A percentile compares a stretch with the other conserved stretches of the same genome.
These are phyloP conservation scores for Drosophila mulleri DNA, from an alignment of 2,888 invertebrate genomes.

Conservation along the genomic window DNA sequence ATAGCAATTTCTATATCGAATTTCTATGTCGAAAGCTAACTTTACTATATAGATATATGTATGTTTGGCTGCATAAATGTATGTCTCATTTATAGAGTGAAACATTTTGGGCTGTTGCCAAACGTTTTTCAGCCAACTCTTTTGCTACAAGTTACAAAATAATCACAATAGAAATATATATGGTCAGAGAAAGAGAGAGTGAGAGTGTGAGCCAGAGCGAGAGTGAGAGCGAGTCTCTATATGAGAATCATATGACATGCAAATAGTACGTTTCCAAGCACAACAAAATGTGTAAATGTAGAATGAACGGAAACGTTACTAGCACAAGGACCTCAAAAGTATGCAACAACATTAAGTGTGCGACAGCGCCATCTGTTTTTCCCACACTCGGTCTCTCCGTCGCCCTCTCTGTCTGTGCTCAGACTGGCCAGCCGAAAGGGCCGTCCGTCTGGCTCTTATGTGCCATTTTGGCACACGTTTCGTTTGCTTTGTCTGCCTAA, in stretches of 20 bases:
- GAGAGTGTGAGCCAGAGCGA: neutral
- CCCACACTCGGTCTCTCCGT: neutral
- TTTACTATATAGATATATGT: neutral
- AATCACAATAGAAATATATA: neutral
- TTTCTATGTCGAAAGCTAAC: neutral
- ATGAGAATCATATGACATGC: neutral
- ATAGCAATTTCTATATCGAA: no score
- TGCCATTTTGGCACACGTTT: conserved; percentile 67
- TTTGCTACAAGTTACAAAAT: conserved; percentile 8
- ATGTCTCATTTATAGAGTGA: neutral
- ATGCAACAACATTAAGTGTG: conserved; percentile 77
- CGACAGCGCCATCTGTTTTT: conserved; percentile 47
- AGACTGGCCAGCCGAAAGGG: conserved; percentile 24
- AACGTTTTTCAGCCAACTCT: neutral
- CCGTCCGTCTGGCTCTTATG: conserved; percentile 54
- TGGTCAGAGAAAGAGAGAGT: neutral
- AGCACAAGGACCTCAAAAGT: conserved; percentile 78
- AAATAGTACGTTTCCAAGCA: conserved; percentile 13
- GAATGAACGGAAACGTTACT: conserved; percentile 78
- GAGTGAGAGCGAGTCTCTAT: neutral
- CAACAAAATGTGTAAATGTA: conserved; percentile 57
- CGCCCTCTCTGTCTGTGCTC: conserved; percentile 1
- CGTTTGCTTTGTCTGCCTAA: conserved; percentile 35
- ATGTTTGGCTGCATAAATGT: neutral
- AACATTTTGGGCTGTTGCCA: conserved; percentile 1